Percentiles rank a stretch among this genome's conserved stretches.
Conservation (phyloP, 2,888 invertebrate genomes). For the Gisinianus flammeolus region DNA sequence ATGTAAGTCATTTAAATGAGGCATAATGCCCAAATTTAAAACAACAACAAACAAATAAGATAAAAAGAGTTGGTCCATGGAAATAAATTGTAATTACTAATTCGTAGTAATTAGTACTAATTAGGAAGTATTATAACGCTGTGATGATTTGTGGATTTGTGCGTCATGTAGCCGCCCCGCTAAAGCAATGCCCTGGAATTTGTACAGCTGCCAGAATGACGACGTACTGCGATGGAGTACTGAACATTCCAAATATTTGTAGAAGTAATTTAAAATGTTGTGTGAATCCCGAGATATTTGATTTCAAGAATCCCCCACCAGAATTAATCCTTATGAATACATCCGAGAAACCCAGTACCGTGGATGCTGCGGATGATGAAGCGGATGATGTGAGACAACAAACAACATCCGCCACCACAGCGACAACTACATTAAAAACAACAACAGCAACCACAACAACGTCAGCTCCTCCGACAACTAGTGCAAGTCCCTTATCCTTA, state of each 20-base stretch:
- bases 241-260: slow-evolving; percentile 75
- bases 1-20: not conserved
- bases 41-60: not conserved
- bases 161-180: slow-evolving; percentile 10
- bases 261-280: slow-evolving; percentile 79
- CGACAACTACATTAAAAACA: slow-evolving; percentile 14
- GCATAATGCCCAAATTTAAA: not conserved
- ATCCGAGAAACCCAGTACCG: slow-evolving; percentile 15
- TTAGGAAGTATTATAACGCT: not conserved
- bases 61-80: too few species aligned
- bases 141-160: too few species aligned
- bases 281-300: slow-evolving; percentile 63
- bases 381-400: slow-evolving; percentile 31
- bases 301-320: slow-evolving; percentile 47
- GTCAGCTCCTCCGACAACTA: slow-evolving; percentile 5
- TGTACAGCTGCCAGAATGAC: slow-evolving; percentile 82
- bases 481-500: not conserved
- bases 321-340: slow-evolving; percentile 56
- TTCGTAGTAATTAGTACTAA: not conserved
- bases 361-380: slow-evolving; percentile 41
- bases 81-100: too few species aligned
- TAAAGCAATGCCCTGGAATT: slow-evolving; percentile 73
- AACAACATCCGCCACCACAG: slow-evolving; percentile 22
- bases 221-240: slow-evolving; percentile 84
- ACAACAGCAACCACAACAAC: slow-evolving; percentile 20